Percentiles rank a stretch among this genome's conserved stretches.
These are phyloP conservation scores for Phyto melanocephala DNA, from an alignment of 2,888 invertebrate genomes.

Conservation along the genomic window DNA sequence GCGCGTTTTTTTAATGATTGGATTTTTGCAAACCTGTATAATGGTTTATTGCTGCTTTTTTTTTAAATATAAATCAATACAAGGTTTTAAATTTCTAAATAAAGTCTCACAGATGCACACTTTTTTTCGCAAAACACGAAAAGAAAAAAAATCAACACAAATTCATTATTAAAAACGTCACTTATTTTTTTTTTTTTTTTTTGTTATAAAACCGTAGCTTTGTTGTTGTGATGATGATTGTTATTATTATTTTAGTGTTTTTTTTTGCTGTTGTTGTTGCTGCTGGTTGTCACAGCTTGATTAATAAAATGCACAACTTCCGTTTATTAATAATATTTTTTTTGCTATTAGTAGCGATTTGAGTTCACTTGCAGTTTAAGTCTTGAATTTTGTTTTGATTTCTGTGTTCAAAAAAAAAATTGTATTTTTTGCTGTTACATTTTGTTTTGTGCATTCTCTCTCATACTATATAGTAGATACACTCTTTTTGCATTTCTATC, in stretches of 20 bases:
- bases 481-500: slow-evolving; percentile 31
- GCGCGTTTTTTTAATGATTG: not conserved
- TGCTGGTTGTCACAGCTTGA: slow-evolving; percentile 67
- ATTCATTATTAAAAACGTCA: slow-evolving; percentile 60
- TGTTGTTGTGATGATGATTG: slow-evolving; percentile 38
- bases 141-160: slow-evolving; percentile 32
- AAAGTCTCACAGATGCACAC: slow-evolving; percentile 59
- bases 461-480: not conserved
- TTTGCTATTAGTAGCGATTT: slow-evolving; percentile 39
- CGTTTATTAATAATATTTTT: slow-evolving; percentile 74
- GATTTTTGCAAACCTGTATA: slow-evolving; percentile 49
- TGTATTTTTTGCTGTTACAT: slow-evolving; percentile 34
- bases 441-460: slow-evolving; percentile 14
- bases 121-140: slow-evolving; percentile 4
- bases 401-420: slow-evolving; percentile 25
- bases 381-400: slow-evolving; percentile 61
- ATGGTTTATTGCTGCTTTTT: slow-evolving; percentile 21
- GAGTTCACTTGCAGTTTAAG: slow-evolving; percentile 55
- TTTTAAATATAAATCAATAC: slow-evolving; percentile 46
- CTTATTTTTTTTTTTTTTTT: slow-evolving; percentile 29
- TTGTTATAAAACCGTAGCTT: slow-evolving; percentile 19
- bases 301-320: slow-evolving; percentile 78
- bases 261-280: slow-evolving; percentile 37
- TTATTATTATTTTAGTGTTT: slow-evolving; percentile 47
- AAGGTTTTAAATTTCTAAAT: slow-evolving; percentile 33